Percentiles rank a stretch among this genome's conserved stretches.
Evolutionary conservation across 2,113 vertebrate genomes (phyloP).

Genomic region (Azemiops feae): DNA sequence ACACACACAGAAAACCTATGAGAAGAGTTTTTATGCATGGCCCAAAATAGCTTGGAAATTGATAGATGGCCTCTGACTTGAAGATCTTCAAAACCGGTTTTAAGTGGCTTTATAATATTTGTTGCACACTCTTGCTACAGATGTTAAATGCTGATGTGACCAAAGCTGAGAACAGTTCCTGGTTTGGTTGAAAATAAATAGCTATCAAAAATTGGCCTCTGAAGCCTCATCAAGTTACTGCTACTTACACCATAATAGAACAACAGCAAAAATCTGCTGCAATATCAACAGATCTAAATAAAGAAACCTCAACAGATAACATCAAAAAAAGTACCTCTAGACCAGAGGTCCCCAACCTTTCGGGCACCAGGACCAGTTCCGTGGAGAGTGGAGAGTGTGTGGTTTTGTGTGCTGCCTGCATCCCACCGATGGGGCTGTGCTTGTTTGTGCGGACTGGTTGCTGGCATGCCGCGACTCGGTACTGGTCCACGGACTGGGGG

Average conservation of each 20-base stretch:
- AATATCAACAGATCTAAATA: neutral
- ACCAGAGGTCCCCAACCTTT: too few relatives aligned
- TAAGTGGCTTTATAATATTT: too few relatives aligned
- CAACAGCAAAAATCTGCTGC: neutral
- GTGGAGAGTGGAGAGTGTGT: too few relatives aligned
- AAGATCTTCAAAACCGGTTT: neutral
- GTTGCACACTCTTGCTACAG: neutral
- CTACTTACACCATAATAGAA: neutral
- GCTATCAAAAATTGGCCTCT: neutral
- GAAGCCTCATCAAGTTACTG: neutral
- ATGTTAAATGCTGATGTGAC: constrained; percentile 44
- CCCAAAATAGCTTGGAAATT: neutral
- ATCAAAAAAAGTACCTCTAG: neutral
- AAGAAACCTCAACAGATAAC: neutral
- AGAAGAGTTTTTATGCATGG: neutral
- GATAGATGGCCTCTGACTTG: neutral
- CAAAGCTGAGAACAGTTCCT: constrained; percentile 42
- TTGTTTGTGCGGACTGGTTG: too few relatives aligned
- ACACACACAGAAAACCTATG: neutral
- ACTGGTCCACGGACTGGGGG: too few relatives aligned
- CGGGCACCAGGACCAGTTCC: too few relatives aligned
- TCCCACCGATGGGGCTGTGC: too few relatives aligned
- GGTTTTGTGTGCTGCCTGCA: too few relatives aligned
- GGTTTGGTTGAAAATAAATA: constrained; percentile 39
- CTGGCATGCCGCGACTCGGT: too few relatives aligned